phyloP scores from a whole-genome alignment of 1,140 invertebrate species.

The Helicoverpa zea region DNA sequence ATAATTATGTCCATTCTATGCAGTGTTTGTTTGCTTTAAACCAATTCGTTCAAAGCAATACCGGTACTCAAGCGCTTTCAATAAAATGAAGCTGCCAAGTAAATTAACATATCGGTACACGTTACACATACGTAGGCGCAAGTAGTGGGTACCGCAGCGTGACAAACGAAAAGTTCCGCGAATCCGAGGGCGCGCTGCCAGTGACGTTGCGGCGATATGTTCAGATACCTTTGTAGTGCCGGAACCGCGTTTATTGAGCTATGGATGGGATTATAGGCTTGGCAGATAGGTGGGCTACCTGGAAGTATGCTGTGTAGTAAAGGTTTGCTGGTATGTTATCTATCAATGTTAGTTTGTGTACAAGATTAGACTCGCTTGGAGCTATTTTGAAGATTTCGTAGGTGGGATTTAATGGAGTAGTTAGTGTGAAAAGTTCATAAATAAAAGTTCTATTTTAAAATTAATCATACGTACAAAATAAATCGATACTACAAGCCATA shows the following conservation, averaged over 20 bases:
- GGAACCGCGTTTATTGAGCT: not conserved
- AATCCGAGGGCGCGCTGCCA: not conserved
- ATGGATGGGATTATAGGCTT: not conserved
- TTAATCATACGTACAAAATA: no score
- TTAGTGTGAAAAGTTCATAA: no score
- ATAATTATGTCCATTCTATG: no score
- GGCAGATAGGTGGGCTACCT: not conserved
- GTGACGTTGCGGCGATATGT: not conserved
- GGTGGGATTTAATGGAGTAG: no score
- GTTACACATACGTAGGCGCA: not conserved
- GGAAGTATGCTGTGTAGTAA: not conserved
- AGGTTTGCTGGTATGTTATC: not conserved
- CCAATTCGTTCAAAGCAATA: no score
- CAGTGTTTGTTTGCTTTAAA: no score
- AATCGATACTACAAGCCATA: no score
- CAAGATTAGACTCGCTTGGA: no score
- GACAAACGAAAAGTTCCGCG: slow-evolving; percentile 17
- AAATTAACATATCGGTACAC: not conserved
- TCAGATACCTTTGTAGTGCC: slow-evolving; percentile 9
- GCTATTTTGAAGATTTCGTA: no score
- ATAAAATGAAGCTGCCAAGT: not conserved
- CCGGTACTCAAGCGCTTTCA: no score
- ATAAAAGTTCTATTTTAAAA: no score
- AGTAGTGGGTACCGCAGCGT: not conserved
- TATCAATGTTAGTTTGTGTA: no score